Evolutionary conservation across 2,888 invertebrate genomes (phyloP), one percentile per base, ranked within the genome.

Genomic region (Drosophila colorata): DNA sequence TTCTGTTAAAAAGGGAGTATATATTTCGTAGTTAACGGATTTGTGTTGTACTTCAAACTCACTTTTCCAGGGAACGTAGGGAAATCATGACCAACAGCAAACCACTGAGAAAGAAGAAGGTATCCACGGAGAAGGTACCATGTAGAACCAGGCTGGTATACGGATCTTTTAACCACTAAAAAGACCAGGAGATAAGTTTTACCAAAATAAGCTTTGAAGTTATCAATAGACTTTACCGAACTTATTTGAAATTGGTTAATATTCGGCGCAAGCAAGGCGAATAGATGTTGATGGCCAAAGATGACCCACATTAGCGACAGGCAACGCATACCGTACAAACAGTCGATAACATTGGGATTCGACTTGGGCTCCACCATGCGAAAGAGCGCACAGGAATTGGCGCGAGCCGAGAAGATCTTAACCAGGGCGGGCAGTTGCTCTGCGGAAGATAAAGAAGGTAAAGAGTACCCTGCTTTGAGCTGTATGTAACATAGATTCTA

Each of bases 31-130:
- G 33, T 20, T 20, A 38, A n/a, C n/a, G n/a, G n/a, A n/a, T 47
- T 20, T 13, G 4, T 28, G 5, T 4, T 31, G 2, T 1, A 18
- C 7, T 31, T 9, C 1, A 4, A 11, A 61, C 69, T 60, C 48
- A 90, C 90, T 75, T 88, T 41, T 90, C 87, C 63, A 91, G 72
- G 23, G 89, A 71, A 8, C 86, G 84, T 8, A 91, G 51, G 0
- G 83, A 73, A 6, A 84, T 67, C 73, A 87, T 74, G 4, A 93
- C 92, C 3, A 93, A 92, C 0, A 95, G 90, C 7, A 95, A 82
- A 9, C 95, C 95, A 74, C 94, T 94, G 7, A 95, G 76, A 16
- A 94, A 87, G 69, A 95, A 94, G 78, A 95, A 95, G 0, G 94
- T 93, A 61, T 95, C 95, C 2, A 95, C 95, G 0, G 94, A 93